Evolutionary conservation across 2,888 invertebrate genomes (phyloP).

Genomic region (Ptilodon capucinus): DNA sequence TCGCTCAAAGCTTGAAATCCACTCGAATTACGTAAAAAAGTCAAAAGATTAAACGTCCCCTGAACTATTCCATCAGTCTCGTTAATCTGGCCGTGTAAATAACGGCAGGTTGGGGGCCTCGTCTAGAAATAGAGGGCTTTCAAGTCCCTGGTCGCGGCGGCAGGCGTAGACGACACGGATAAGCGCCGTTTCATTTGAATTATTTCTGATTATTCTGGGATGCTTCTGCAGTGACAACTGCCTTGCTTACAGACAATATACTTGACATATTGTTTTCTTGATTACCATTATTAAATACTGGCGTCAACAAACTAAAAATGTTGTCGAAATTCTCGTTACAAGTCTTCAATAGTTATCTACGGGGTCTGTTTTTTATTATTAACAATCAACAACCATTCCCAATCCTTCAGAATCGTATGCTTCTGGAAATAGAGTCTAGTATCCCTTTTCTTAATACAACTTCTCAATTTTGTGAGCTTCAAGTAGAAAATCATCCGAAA

Average conservation of each 20-base stretch:
- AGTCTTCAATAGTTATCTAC: no score
- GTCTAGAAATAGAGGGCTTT: conserved; percentile 34
- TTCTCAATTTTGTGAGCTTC: not conserved
- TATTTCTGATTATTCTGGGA: conserved; percentile 29
- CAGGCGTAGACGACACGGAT: conserved; percentile 19
- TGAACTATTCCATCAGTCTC: conserved; percentile 51
- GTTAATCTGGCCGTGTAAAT: conserved; percentile 47
- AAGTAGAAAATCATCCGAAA: not conserved
- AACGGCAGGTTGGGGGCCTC: conserved; percentile 30
- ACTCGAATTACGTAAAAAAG: conserved; percentile 35
- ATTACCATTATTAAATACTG: not conserved
- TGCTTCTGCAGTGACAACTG: not conserved
- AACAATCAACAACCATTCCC: no score
- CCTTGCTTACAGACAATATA: not conserved
- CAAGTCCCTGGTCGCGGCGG: conserved; percentile 6
- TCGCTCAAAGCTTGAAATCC: conserved; percentile 15
- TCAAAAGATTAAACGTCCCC: conserved; percentile 50
- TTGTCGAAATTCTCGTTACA: no score
- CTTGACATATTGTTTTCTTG: not conserved
- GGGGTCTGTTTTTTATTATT: no score
- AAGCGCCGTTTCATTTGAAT: conserved; percentile 30
- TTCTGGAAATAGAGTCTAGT: no score
- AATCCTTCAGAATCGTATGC: no score
- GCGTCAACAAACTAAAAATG: no score
- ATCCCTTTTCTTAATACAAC: not conserved